phyloP scores from a whole-genome alignment of 2,797 vertebrate species.

The Simalia tracyae region DNA sequence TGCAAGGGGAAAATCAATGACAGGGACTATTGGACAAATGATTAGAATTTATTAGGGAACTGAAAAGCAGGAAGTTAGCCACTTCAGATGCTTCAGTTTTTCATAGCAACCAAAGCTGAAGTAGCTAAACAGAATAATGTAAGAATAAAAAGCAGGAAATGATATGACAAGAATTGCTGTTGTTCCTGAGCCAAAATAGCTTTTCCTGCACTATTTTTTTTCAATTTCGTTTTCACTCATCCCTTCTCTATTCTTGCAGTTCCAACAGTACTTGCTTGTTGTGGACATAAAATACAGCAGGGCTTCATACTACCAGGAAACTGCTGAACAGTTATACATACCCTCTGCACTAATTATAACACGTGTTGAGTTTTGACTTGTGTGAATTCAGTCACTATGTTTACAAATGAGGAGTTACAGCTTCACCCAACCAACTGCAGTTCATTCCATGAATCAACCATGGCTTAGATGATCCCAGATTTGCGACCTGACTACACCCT shows the following conservation, averaged over 20 bases:
- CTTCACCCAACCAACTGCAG: no score
- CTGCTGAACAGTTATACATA: not conserved
- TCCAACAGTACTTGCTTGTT: not conserved
- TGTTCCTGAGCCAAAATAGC: not conserved
- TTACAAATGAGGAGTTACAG: not conserved
- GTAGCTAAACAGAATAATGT: not conserved
- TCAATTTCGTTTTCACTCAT: not conserved
- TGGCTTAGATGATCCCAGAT: no score
- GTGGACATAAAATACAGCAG: not conserved
- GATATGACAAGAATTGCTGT: not conserved
- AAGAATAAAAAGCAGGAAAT: not conserved
- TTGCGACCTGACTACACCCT: no score
- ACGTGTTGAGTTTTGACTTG: not conserved
- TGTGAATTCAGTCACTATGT: not conserved
- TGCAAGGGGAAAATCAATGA: no score
- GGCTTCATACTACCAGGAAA: not conserved
- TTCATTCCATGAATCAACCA: no score
- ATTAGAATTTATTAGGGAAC: no score
- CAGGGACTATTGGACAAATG: no score
- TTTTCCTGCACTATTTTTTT: not conserved
- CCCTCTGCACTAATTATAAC: not conserved
- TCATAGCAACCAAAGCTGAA: not conserved
- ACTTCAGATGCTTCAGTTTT: no score
- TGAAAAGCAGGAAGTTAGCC: no score
- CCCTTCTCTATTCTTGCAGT: not conserved